Base-by-base conservation (phyloP, 2,888 invertebrate species). In the Gortyna flavago region DNA sequence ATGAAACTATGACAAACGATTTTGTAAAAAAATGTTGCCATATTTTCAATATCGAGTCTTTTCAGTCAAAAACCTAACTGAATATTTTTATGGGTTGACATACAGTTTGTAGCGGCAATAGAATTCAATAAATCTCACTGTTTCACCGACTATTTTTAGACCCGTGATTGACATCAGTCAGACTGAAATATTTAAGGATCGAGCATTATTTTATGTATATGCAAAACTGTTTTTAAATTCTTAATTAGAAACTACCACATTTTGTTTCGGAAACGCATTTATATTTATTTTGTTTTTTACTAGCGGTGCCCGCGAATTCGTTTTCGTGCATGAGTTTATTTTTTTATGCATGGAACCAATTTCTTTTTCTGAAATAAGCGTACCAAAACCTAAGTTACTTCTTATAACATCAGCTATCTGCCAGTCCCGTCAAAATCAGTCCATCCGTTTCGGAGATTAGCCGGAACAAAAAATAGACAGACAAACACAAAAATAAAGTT, bases 71-170 rank as follows among this genome's bases (percentile, higher is more conserved):
- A 70, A 51, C 35, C 21, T 41, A 69, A 62, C 69, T 41, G 66
- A 84, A 87, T 72, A 68, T 75, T 75, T 85, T 73, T 65, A 61
- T 65, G 59, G 65, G 44, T 41, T 38, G 35, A 7, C 35, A 51
- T 57, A 87, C 65, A 72, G 85, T 77, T 87, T 83, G 76, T 65
- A 32, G 32, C 68, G 29, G 64, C 69, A 74, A 81, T 81, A 75
- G 82, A 81, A 81, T 81, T 79, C 72, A 85, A 87, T 87, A 81
- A 85, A 82, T 81, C 74, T 70, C 77, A 59, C 77, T 77, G 72
- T 85, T 85, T 77, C 73, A 69, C 25, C 64, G 85, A 78, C 65
- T 84, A 71, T 83, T 86, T 86, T 84, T 72, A 65, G 57, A 72
- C 54, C 62, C 84, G 70, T 80, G 78, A 86, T 79, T 86, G 88